Evolutionary conservation across 2,797 vertebrate species (phyloP), one percentile per base, ranked within the genome.

Genomic region (Sebastes diploproa): DNA sequence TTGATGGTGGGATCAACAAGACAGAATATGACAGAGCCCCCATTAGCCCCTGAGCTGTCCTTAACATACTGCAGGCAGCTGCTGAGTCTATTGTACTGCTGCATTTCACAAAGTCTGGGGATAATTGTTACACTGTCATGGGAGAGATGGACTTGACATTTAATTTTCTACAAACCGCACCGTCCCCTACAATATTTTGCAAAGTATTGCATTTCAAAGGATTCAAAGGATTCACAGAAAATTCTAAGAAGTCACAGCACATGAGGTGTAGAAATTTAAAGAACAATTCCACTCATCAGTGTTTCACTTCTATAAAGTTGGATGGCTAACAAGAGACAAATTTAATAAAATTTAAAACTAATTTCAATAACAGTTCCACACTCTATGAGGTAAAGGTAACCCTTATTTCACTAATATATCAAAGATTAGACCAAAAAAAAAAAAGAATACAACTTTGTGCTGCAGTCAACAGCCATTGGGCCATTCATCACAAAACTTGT

Each of bases 1-100:
- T 56, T 73, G 72, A 84, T 72, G 63, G 61, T 32, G 52, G 60
- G 64, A 58, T 79, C 68, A 76, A 59, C 63, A 61, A 59, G 34
- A 74, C 72, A 29, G 12, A 74, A 38, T 34, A 36, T 60, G 61
- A 74, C 64, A 67, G 72, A 54, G 55, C 9, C 55, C 38, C 29
- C 56, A 77, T 73, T 74, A 77, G 59, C 8, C 42, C 14, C 3
- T 4, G 3, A 76, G 63, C 46, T 56, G 52, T 20, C 29, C 25
- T 65, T 34, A 42, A 6, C 18, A 18, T 5, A 74, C 25, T 66
- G 60, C 56, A 63, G 23, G 11, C 61, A 75, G 61, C 27, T 54
- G 25, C 50, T 7, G 18, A 54, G 27, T 61, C 32, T 52, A 18
- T 20, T 62, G 25, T 32, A 7, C 46, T 22, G 2, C 67, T 68